phyloP scores from a whole-genome alignment of 2,797 vertebrate species.

The Anabas testudineus region DNA sequence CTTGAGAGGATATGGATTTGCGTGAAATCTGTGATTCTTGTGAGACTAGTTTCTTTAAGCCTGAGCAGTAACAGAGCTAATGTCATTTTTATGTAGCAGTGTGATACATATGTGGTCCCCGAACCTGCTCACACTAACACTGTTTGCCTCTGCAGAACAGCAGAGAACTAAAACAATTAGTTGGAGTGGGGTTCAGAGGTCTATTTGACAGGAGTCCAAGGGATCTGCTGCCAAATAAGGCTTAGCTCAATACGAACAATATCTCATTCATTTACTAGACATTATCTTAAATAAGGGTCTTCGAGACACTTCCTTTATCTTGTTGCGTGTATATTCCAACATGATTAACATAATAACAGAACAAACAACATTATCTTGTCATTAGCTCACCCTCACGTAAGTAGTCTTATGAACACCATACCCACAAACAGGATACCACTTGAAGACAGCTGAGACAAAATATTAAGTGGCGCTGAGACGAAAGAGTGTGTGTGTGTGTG shows the following conservation, averaged over 20 bases:
- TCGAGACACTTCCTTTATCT: slow-evolving; percentile 4
- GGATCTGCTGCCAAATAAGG: slow-evolving; percentile 32
- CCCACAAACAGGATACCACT: not conserved
- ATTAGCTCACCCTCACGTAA: too few species aligned
- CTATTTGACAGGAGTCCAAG: slow-evolving; percentile 48
- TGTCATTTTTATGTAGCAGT: not conserved
- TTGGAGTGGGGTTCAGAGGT: slow-evolving; percentile 31
- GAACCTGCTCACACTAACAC: slow-evolving; percentile 4
- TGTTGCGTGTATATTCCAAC: not conserved
- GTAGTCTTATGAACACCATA: not conserved
- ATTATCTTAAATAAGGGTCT: slow-evolving; percentile 16
- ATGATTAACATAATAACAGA: slow-evolving; percentile 1
- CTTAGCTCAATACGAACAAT: slow-evolving; percentile 35
- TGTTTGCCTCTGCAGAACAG: slow-evolving; percentile 13
- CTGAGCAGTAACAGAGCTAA: slow-evolving; percentile 14
- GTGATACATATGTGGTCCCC: not conserved
- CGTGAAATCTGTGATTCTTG: slow-evolving; percentile 6
- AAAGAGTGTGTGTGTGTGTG: not conserved
- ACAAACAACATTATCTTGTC: not conserved
- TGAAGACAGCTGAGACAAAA: not conserved
- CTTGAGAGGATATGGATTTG: slow-evolving; percentile 7
- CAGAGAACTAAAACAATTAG: slow-evolving; percentile 30
- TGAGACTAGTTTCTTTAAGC: slow-evolving; percentile 14
- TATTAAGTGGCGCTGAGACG: not conserved
- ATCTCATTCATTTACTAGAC: slow-evolving; percentile 31